Evolutionary conservation across 2,797 vertebrate species (phyloP).

Genomic region (Anguilla pacifica): DNA sequence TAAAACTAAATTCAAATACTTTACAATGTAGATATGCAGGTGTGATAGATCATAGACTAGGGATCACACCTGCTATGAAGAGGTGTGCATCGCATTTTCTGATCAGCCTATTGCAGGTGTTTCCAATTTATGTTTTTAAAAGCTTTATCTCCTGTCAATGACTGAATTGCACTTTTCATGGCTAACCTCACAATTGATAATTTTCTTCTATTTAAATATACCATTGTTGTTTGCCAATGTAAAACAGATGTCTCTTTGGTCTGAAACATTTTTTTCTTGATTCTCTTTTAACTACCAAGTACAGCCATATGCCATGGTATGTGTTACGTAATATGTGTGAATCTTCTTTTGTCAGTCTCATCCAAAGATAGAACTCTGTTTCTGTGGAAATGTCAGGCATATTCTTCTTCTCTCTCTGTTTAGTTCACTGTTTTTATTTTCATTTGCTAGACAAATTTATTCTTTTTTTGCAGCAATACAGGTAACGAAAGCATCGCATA

Average conservation of each 20-base stretch:
- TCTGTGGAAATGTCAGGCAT: neutral
- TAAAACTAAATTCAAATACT: neutral
- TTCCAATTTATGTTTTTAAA: slow-evolving; percentile 48
- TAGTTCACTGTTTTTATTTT: neutral
- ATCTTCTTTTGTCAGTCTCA: slow-evolving; percentile 36
- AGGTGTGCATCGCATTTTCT: slow-evolving; percentile 56
- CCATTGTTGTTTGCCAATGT: slow-evolving; percentile 13
- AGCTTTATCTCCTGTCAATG: slow-evolving; percentile 57
- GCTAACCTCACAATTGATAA: slow-evolving; percentile 20
- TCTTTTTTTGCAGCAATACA: neutral
- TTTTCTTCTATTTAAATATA: slow-evolving; percentile 39
- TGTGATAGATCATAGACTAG: slow-evolving; percentile 62
- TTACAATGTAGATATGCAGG: slow-evolving; percentile 62
- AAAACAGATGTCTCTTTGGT: slow-evolving; percentile 50
- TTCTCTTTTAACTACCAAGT: slow-evolving; percentile 23
- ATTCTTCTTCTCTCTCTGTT: neutral
- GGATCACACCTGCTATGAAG: slow-evolving; percentile 64
- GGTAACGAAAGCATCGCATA: neutral
- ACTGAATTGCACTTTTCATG: slow-evolving; percentile 42
- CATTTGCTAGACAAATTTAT: neutral
- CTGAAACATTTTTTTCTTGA: slow-evolving; percentile 39
- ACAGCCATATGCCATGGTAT: slow-evolving; percentile 24
- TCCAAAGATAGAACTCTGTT: slow-evolving; percentile 30
- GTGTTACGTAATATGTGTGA: slow-evolving; percentile 10
- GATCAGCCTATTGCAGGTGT: slow-evolving; percentile 56